Evolutionary conservation across 2,888 invertebrate species (phyloP).

Genomic region (Strigamia transsilvanica): DNA sequence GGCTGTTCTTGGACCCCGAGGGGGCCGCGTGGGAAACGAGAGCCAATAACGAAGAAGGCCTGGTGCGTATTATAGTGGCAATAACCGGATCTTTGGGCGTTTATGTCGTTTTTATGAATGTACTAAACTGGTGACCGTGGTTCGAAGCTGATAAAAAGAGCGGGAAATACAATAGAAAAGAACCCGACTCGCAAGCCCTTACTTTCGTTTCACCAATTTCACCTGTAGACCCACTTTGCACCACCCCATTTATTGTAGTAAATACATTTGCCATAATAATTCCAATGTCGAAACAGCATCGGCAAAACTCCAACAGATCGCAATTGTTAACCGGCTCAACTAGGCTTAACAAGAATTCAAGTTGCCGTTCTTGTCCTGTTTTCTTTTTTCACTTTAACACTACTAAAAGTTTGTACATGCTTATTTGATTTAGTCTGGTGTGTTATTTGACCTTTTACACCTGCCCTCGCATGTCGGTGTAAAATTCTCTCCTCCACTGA

Average conservation of each 20-base stretch:
- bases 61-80: conserved; percentile 49
- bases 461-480: background rate
- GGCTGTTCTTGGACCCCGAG: conserved; percentile 38
- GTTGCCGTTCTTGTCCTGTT: background rate
- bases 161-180: conserved; percentile 44
- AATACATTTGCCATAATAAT: conserved; percentile 15
- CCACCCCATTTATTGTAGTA: conserved; percentile 10
- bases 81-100: conserved; percentile 47
- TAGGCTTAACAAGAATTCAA: conserved; percentile 5
- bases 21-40: conserved; percentile 36
- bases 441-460: conserved; percentile 9
- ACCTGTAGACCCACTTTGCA: conserved; percentile 41
- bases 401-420: background rate
- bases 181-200: conserved; percentile 20
- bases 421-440: background rate
- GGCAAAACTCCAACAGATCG: background rate
- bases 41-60: conserved; percentile 45
- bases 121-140: conserved; percentile 49
- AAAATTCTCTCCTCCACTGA: background rate
- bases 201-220: conserved; percentile 31
- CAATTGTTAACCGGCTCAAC: conserved; percentile 23
- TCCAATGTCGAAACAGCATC: conserved; percentile 13
- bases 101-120: conserved; percentile 49
- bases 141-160: conserved; percentile 49
- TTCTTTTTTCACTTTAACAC: background rate